phyloP scores from a whole-genome alignment of 2,113 vertebrate species.

The Reinhardtius hippoglossoides region DNA sequence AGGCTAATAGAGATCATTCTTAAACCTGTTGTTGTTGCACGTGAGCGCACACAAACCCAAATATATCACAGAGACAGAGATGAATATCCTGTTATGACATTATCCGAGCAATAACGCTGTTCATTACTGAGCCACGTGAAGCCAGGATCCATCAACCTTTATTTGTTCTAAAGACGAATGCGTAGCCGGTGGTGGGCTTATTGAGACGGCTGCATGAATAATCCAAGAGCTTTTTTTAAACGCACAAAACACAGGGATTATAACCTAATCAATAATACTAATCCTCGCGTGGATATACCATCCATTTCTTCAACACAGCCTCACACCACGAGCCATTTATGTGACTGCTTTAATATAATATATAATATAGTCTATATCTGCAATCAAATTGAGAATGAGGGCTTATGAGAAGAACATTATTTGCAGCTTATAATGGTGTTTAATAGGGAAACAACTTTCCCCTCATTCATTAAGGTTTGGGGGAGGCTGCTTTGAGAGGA shows the following conservation, averaged over 20 bases:
- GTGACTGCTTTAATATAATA: slow-evolving; percentile 32
- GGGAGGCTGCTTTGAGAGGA: slow-evolving; percentile 53
- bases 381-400: slow-evolving; percentile 37
- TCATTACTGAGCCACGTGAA: slow-evolving; percentile 2
- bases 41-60: slow-evolving; percentile 4
- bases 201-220: slow-evolving; percentile 27
- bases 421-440: slow-evolving; percentile 62
- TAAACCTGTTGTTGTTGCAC: slow-evolving; percentile 26
- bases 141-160: slow-evolving; percentile 3
- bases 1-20: not conserved
- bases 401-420: slow-evolving; percentile 50
- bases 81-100: slow-evolving; percentile 14
- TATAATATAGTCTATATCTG: slow-evolving; percentile 7
- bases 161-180: slow-evolving; percentile 25
- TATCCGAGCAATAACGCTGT: slow-evolving; percentile 2
- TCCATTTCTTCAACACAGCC: slow-evolving; percentile 33
- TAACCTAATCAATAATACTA: slow-evolving; percentile 66
- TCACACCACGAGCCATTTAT: slow-evolving; percentile 26
- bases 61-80: not conserved
- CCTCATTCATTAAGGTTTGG: slow-evolving; percentile 61
- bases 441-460: slow-evolving; percentile 60
- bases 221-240: slow-evolving; percentile 45
- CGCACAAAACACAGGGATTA: slow-evolving; percentile 63
- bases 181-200: slow-evolving; percentile 8
- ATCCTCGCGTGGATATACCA: slow-evolving; percentile 56